Conservation (phyloP, 2,888 invertebrate species). For the Drosophila longiperda region DNA sequence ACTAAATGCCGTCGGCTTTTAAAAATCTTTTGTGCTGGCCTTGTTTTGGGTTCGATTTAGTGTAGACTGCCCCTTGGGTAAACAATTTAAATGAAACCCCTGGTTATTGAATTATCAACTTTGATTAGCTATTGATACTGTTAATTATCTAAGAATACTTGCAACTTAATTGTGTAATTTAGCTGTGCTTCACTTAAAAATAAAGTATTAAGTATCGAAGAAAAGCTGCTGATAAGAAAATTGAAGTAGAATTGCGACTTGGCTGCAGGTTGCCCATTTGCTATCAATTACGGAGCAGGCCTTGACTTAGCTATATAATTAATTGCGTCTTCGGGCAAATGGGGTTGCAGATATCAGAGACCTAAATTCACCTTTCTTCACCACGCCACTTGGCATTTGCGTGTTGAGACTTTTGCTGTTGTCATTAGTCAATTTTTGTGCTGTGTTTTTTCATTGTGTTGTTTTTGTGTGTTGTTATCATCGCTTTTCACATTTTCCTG, state of each 20-base stretch:
- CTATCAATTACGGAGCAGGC: constrained; percentile 54
- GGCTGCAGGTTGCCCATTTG: constrained; percentile 20
- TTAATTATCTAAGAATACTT: not conserved
- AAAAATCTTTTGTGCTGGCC: not conserved
- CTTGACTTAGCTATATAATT: constrained; percentile 50
- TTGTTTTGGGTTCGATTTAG: not conserved
- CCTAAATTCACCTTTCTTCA: not conserved
- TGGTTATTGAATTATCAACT: not conserved
- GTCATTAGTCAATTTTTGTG: constrained; percentile 50
- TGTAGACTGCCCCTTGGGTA: not conserved
- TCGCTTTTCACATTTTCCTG: constrained; percentile 23
- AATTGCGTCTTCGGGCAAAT: constrained; percentile 43
- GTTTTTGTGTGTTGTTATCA: constrained; percentile 27
- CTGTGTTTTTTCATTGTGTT: constrained; percentile 15
- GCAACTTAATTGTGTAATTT: not conserved
- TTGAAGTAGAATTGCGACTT: constrained; percentile 23
- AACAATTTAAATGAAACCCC: too few relatives aligned
- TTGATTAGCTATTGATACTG: not conserved
- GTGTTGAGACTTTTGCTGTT: constrained; percentile 24
- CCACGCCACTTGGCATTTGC: not conserved
- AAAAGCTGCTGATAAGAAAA: constrained; percentile 48
- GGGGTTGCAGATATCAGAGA: constrained; percentile 7
- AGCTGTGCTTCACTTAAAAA: not conserved
- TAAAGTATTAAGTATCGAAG: not conserved
- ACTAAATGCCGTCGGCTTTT: not conserved